Evolutionary conservation across 2,888 invertebrate species (phyloP).

Genomic region (Anorthoa munda): DNA sequence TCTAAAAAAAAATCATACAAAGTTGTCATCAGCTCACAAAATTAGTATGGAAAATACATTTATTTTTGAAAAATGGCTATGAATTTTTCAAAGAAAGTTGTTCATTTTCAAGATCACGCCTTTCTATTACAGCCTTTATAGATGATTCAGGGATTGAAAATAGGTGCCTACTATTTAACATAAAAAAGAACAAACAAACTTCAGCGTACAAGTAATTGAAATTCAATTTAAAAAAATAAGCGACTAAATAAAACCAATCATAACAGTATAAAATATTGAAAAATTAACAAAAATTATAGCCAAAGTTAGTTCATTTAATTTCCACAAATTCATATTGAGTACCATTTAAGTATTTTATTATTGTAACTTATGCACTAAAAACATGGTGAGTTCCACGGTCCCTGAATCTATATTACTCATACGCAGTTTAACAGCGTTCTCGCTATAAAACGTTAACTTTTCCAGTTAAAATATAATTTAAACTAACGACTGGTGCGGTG

Average conservation of each 20-base stretch:
- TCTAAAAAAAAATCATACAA: no score
- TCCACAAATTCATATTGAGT: slow-evolving; percentile 25
- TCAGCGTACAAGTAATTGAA: background rate
- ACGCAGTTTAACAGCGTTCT: slow-evolving; percentile 40
- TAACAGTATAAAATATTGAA: background rate
- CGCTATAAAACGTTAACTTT: slow-evolving; percentile 55
- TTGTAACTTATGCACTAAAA: slow-evolving; percentile 24
- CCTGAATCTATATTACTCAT: slow-evolving; percentile 32
- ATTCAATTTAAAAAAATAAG: background rate
- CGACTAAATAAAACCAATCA: background rate
- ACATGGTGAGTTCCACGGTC: slow-evolving; percentile 28
- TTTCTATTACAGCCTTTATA: no score
- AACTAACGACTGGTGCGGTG: slow-evolving; percentile 43
- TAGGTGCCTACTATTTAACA: no score
- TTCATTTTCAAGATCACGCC: no score
- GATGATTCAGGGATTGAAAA: background rate
- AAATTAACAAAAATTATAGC: background rate
- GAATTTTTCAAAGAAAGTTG: no score
- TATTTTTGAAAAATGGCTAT: no score
- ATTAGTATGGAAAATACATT: no score
- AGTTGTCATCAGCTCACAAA: no score
- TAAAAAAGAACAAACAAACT: no score
- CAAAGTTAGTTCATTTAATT: slow-evolving; percentile 19
- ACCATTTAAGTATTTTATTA: slow-evolving; percentile 30
- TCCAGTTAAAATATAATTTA: slow-evolving; percentile 57